Conservation (phyloP, 2,888 invertebrate species). For the Calameuta filiformis region DNA sequence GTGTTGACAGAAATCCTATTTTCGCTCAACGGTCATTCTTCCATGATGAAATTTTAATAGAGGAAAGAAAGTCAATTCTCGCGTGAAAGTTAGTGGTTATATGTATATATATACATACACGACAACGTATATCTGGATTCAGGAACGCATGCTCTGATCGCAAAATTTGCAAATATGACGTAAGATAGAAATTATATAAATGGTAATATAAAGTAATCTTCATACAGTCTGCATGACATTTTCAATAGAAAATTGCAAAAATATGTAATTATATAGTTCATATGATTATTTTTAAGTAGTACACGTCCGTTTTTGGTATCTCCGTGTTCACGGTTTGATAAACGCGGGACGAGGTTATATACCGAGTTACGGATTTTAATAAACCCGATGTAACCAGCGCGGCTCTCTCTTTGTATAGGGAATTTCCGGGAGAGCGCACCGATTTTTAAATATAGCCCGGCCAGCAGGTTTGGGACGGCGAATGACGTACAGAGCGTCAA, state of each 20-base stretch:
- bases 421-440: constrained; percentile 64
- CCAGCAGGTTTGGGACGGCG: constrained; percentile 56
- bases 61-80: neutral
- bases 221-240: neutral
- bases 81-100: neutral
- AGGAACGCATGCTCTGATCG: too few species aligned
- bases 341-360: neutral
- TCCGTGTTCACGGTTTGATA: neutral
- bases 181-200: too few species aligned
- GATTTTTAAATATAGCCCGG: constrained; percentile 64
- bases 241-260: neutral
- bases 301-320: neutral
- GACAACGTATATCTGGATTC: too few species aligned
- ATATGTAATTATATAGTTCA: neutral
- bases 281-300: neutral
- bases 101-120: neutral
- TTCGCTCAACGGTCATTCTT: neutral
- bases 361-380: constrained; percentile 55
- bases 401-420: constrained; percentile 54
- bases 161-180: too few species aligned
- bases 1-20: neutral
- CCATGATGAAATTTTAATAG: neutral
- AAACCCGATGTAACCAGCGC: constrained; percentile 59
- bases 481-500: constrained; percentile 52
- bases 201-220: neutral